Base-by-base conservation (phyloP, 2,797 vertebrate genomes). In the Eutrigla gurnardus region DNA sequence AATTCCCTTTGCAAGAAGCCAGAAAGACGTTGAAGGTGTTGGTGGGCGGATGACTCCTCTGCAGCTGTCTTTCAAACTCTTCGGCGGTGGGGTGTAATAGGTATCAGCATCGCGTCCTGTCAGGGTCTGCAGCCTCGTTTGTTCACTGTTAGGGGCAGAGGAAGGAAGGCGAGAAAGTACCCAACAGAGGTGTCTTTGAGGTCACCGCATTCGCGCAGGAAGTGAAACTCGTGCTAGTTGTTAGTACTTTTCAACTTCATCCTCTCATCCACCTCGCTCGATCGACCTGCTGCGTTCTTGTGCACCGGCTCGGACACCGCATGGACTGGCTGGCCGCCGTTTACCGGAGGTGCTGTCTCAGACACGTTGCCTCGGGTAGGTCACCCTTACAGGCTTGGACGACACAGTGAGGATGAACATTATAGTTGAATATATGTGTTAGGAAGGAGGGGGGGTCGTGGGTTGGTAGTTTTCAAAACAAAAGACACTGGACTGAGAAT, bases 401-500 rank as follows among this genome's bases (percentile, higher is more conserved):
- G 6, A 10, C 52, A 45, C 66, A 58, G 7, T 49, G 62, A 59
- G 37, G 60, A 75, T 39, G 33, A 66, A 25, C 57, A 17, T 40
- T 32, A 40, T 66, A 57, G n/a, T 32, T 82, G 36, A 62, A 65
- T 17, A 62, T 35, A 4, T 43, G 7, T 68, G 49, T 71, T 64
- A 36, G 36, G 14, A 49, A 25, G 25, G 25, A 25, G 25, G 25
- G 54, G n/a, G 54, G 14, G 57, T 40, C n/a, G 49, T n/a, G 33
- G 25, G 71, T 59, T 58, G 52, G 46, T 14, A 7, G 69, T 63
- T 65, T 65, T 43, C 25, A 57, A 81, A 87, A 78, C 77, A 47
- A 75, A 85, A 87, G 86, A 91, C 81, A 78, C 65, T 73, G 92
- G 89, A 90, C 75, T 83, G 59, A 89, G 57, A 80, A 93, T 95